Evolutionary conservation across 2,113 vertebrate genomes (phyloP).

Genomic region (Menura novaehollandiae): DNA sequence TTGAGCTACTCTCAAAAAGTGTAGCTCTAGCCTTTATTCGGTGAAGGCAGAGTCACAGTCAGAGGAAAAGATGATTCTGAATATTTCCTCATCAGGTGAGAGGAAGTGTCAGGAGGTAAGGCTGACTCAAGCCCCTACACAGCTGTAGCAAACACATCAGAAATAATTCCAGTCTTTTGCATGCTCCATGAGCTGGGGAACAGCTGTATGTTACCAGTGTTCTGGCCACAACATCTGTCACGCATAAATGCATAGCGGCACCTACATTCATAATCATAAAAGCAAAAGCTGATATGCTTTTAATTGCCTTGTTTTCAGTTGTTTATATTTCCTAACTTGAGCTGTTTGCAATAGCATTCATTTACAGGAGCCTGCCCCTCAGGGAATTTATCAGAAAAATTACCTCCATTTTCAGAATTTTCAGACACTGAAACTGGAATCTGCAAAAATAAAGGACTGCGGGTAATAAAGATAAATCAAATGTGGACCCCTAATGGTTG

Average conservation of each 20-base stretch:
- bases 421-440: not conserved
- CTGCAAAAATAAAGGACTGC: not conserved
- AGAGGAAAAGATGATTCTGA: not conserved
- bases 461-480: not conserved
- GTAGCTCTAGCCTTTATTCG: not conserved
- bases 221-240: not conserved
- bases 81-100: not conserved
- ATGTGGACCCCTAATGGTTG: not conserved
- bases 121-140: not conserved
- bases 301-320: not conserved
- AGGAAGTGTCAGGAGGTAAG: not conserved
- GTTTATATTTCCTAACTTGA: not conserved
- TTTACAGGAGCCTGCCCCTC: not conserved
- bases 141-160: not conserved
- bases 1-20: not conserved
- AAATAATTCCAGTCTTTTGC: not conserved
- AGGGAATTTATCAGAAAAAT: not conserved
- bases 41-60: not conserved
- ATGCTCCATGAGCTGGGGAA: not conserved
- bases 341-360: not conserved
- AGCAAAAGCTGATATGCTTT: not conserved
- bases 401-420: not conserved
- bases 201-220: not conserved
- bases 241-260: not conserved
- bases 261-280: not conserved